A percentile compares a stretch with the other conserved stretches of the same genome.
Conservation (phyloP, 2,797 vertebrate genomes). For the Etheostoma nigrum region DNA sequence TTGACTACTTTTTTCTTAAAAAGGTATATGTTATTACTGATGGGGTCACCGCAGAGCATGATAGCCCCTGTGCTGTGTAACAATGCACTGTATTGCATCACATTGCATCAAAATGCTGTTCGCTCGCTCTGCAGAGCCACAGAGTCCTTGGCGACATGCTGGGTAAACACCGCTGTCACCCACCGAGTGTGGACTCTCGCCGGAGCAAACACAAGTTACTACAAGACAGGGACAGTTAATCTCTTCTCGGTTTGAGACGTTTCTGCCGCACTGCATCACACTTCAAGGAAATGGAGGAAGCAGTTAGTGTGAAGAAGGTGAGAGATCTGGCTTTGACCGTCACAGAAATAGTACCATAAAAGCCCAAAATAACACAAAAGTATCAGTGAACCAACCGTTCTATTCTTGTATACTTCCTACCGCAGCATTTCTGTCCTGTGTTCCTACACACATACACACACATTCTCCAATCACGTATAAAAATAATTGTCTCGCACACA, state of each 20-base stretch:
- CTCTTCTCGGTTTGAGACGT: neutral
- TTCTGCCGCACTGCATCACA: constrained; percentile 39
- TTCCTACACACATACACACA: neutral
- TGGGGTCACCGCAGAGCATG: constrained; percentile 12
- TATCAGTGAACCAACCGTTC: constrained; percentile 15
- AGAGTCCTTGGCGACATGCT: constrained; percentile 16
- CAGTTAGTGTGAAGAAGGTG: constrained; percentile 3
- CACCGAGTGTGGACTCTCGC: constrained; percentile 21
- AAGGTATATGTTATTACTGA: constrained; percentile 15
- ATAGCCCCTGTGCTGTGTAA: neutral
- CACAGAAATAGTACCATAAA: constrained; percentile 43
- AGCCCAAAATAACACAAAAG: constrained; percentile 33
- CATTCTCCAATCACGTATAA: neutral
- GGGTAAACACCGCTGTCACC: constrained; percentile 49
- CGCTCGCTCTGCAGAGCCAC: constrained; percentile 26
- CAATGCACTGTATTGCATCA: constrained; percentile 22
- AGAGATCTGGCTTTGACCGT: constrained; percentile 10
- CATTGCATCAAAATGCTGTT: constrained; percentile 59
- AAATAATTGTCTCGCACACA: neutral
- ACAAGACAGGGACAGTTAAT: constrained; percentile 18
- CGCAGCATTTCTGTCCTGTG: constrained; percentile 18
- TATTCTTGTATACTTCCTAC: constrained; percentile 26
- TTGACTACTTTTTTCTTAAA: too few relatives aligned
- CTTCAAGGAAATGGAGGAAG: neutral
- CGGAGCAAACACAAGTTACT: constrained; percentile 27